Evolutionary conservation across 2,888 invertebrate genomes (phyloP).

Genomic region (Thereva unica): DNA sequence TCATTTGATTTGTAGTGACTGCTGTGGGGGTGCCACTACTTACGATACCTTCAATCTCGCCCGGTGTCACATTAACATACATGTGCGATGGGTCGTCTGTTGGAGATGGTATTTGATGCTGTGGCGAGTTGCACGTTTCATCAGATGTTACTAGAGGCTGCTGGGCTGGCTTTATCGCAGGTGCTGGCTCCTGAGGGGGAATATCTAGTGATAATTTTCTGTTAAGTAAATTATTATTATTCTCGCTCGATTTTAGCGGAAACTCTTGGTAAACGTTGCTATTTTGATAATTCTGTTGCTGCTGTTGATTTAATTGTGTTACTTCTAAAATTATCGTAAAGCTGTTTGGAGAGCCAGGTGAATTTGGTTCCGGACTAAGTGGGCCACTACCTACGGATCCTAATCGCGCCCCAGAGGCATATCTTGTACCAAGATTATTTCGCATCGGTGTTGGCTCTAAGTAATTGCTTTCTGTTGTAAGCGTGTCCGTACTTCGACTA

Average conservation of each 20-base stretch:
- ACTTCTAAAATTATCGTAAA: constrained; percentile 62
- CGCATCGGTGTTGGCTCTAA: constrained; percentile 53
- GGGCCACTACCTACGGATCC: constrained; percentile 51
- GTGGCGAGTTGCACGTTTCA: neutral
- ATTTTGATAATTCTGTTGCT: constrained; percentile 51
- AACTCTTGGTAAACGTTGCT: constrained; percentile 66
- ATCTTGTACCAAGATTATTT: constrained; percentile 44
- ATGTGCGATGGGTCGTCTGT: constrained; percentile 49
- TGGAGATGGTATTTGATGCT: constrained; percentile 18
- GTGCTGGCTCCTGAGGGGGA: constrained; percentile 56
- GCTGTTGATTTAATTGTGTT: constrained; percentile 60
- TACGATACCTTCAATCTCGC: constrained; percentile 47
- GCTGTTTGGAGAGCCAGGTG: constrained; percentile 63
- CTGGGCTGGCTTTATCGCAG: constrained; percentile 44
- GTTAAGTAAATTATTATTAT: constrained; percentile 59
- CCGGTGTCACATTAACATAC: constrained; percentile 60
- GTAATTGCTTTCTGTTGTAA: constrained; percentile 46
- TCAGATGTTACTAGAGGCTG: constrained; percentile 9
- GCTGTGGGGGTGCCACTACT: constrained; percentile 34
- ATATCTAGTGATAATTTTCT: constrained; percentile 51
- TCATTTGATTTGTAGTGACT: constrained; percentile 27
- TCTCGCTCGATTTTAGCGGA: constrained; percentile 57
- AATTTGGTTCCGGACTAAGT: constrained; percentile 50
- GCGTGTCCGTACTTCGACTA: constrained; percentile 42
- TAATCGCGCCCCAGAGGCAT: constrained; percentile 44